Conservation (phyloP, 2,797 vertebrate species). For the Eleutherodactylus coqui region DNA sequence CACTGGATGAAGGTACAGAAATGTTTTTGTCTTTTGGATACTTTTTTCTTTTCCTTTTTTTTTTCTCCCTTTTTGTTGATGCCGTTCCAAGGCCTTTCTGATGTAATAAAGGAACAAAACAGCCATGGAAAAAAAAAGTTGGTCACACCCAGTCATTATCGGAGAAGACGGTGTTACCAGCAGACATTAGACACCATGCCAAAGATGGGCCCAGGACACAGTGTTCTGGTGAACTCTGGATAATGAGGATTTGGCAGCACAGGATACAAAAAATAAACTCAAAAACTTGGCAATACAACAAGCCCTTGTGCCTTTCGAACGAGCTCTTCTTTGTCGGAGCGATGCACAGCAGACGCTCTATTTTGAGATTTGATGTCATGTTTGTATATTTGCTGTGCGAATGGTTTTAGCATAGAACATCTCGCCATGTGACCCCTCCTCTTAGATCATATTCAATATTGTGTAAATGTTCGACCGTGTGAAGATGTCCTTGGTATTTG, state of each 20-base stretch:
- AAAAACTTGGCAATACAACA: conserved; percentile 53
- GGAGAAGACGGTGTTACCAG: conserved; percentile 68
- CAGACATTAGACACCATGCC: conserved; percentile 68
- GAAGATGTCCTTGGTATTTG: neutral
- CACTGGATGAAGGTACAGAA: conserved; percentile 63
- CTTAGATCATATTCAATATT: neutral
- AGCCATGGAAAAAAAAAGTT: conserved; percentile 50
- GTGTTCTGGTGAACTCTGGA: conserved; percentile 46
- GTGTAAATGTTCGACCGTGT: neutral
- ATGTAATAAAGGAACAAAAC: conserved; percentile 19
- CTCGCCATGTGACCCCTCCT: neutral
- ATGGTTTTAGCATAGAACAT: conserved; percentile 7
- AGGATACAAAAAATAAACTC: neutral
- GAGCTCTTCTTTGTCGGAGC: neutral
- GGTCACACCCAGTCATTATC: conserved; percentile 58
- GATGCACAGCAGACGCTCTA: conserved; percentile 22
- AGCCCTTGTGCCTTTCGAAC: conserved; percentile 55
- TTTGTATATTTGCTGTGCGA: neutral
- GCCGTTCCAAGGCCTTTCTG: conserved; percentile 19
- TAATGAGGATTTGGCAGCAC: conserved; percentile 43
- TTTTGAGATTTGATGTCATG: neutral
- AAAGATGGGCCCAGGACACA: conserved; percentile 64
- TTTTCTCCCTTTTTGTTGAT: neutral
- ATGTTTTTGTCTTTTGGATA: conserved; percentile 27
- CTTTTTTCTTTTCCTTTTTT: neutral